Evolutionary conservation across 2,797 vertebrate species (phyloP).

Genomic region (Hapalemur alaotrensis): DNA sequence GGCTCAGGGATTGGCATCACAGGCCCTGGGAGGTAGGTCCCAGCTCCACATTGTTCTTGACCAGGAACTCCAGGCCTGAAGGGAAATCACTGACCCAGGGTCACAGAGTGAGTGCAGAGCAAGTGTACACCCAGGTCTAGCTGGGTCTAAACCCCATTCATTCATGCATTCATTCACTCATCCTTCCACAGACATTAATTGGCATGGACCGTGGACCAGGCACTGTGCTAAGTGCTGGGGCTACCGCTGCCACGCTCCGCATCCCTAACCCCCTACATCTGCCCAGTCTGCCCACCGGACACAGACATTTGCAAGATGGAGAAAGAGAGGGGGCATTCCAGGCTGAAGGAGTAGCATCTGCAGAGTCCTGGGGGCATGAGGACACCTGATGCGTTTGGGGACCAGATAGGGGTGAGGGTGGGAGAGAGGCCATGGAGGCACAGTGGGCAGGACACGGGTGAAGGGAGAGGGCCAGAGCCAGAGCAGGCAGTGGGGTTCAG

Average conservation of each 20-base stretch:
- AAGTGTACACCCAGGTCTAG: not conserved
- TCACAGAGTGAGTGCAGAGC: not conserved
- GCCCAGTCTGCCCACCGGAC: not conserved
- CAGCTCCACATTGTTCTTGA: fast-evolving
- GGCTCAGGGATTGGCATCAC: not conserved
- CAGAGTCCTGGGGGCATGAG: no score
- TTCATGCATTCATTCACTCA: not conserved
- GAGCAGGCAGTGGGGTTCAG: fast-evolving
- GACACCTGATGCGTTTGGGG: fast-evolving
- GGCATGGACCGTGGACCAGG: not conserved
- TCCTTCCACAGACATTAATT: not conserved
- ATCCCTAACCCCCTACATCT: fast-evolving
- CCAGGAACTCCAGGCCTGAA: not conserved
- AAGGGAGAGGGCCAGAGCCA: not conserved
- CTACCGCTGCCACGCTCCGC: not conserved
- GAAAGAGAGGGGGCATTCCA: not conserved
- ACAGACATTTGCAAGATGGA: not conserved
- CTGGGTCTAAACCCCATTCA: no score
- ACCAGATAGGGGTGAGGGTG: not conserved
- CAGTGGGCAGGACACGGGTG: not conserved
- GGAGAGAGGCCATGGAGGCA: not conserved
- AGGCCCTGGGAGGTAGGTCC: not conserved
- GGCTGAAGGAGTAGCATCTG: not conserved
- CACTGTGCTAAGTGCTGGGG: no score
- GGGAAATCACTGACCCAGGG: not conserved